Base-by-base conservation (phyloP, 1,140 invertebrate genomes). In the Orius laevigatus region DNA sequence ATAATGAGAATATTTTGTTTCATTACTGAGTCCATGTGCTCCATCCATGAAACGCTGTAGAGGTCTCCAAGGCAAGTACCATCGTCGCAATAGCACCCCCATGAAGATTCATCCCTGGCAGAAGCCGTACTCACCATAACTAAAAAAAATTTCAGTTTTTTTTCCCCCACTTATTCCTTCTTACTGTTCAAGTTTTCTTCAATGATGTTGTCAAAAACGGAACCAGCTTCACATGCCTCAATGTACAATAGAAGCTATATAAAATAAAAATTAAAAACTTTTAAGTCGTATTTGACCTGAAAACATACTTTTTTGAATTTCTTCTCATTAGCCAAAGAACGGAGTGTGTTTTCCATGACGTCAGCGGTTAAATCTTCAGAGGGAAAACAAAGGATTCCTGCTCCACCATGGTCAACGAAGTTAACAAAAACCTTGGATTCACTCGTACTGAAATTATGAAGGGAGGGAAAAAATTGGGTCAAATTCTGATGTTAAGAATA, bases 211-310 rank as follows among this genome's bases (percentile, higher is more conserved):
- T 73, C 60, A 62, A 80, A 79, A 72, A 79, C 78, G 0, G 76
- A 78, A 5, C 77, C 77, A 36, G 73, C 74, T 58, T 79, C 73
- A 62, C 76, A 79, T 8, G 77, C 72, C 60, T 80, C 77, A 49
- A 79, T 58, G 60, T 80, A 80, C 40, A 79, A 62, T 5, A 76
- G 66, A 61, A 77, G 56, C 71, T 75, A 57, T 35, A 63, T 61
- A 46, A 48, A 40, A 32, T 25, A 45, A 18, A 35, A 14, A 14
- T 4, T 25, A 25, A 25, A 25, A n/a, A n/a, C n/a, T n/a, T n/a
- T n/a, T n/a, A n/a, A n/a, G n/a, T n/a, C n/a, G n/a, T 25, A 25
- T 25, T 25, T 25, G 3, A 25, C 25, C 10, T 41, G 39, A 15
- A 41, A 10, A 41, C 10, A 41, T 41, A 41, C 19, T 43, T 19